Evolutionary conservation across 2,797 vertebrate species (phyloP), one percentile per base, ranked within the genome.

Genomic region (Xenops minutus): DNA sequence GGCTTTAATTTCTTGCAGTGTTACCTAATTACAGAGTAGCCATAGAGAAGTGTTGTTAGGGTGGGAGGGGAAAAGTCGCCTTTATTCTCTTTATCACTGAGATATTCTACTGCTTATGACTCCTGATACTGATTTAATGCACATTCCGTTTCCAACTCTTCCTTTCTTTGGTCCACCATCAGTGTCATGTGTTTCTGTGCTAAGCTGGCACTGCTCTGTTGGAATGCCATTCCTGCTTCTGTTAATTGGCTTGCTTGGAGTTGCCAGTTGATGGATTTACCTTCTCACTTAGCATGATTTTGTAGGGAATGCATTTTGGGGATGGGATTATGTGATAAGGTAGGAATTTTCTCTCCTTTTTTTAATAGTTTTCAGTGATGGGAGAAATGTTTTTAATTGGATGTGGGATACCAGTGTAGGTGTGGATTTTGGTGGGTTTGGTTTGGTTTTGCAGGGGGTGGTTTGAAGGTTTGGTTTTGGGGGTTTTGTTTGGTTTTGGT

Each of bases 11-110:
- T 43, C n/a, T 1, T 68, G 34, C 19, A 9, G 6, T 19, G 51
- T 44, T 80, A 34, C 5, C 7, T 61, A 34, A 32, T 58, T n/a
- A 44, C 21, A 62, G 8, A 34, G 20, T 26, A 76, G 55, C n/a
- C 34, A 5, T 4, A 32, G 30, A 36, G 18, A 71, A 39, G 14
- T 61, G 24, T 5, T 82, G n/a, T 37, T 51, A 49, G 43, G 17
- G 26, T 8, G 6, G 3, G 26, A 3, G 21, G 9, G 5, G 15
- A 16, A 7, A 37, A 36, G 13, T 1, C 3, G 1, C 12, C 18
- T 51, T 72, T 3, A 3, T 81, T 91, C 11, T 54, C 14, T 67
- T 0, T 48, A 2, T 59, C 17, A 2, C 19, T 16, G 11, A 72
- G 58, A 10, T 62, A 4, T 82, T 90, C 29, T 74, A 18, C 37